Base-by-base conservation (phyloP, 1,140 invertebrate genomes). In the Cardiocondyla obscurior region DNA sequence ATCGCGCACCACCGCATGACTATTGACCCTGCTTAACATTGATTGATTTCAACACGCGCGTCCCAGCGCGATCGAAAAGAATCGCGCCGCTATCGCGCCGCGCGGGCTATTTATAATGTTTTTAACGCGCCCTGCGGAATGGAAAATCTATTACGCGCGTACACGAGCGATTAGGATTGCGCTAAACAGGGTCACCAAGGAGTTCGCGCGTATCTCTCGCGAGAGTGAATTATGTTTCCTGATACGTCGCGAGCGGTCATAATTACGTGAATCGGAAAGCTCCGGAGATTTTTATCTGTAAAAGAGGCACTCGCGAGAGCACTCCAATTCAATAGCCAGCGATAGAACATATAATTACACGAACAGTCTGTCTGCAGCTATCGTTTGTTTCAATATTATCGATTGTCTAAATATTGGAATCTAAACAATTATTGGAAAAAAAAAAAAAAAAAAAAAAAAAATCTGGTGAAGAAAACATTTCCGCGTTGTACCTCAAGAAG, bases 121-220 rank as follows among this genome's bases (percentile, higher is more conserved):
- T 77, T 83, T 77, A 87, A 83, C 86, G 74, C 16, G 33, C 74
- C 74, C 22, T 19, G 57, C 73, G n/a, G 16, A 69, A 12, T 22
- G 51, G 49, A 69, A 67, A 79, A 79, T 79, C 74, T 79, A 79
- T 79, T 79, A 79, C 86, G 88, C 90, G 88, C 88, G 86, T 90
- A 46, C 12, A 62, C 58, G 49, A 53, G 25, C 46, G 74, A 69
- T 79, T 69, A 42, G 74, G 42, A 55, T 67, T 57, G 64, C 67
- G 65, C 51, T 58, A 81, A 72, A 73, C 79, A 57, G 74, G 74
- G 74, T 79, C 62, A 67, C 16, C 28, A 39, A 79, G 69, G 65
- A 79, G 73, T 36, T 44, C 22, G 44, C 44, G 44, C 44, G 30
- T 51, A 51, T 77, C 22, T 77, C 30, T 57, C 69, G 51, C n/a